A percentile compares a stretch with the other conserved stretches of the same genome.
Conservation (phyloP, 2,888 invertebrate species). For the Celastrina argiolus region DNA sequence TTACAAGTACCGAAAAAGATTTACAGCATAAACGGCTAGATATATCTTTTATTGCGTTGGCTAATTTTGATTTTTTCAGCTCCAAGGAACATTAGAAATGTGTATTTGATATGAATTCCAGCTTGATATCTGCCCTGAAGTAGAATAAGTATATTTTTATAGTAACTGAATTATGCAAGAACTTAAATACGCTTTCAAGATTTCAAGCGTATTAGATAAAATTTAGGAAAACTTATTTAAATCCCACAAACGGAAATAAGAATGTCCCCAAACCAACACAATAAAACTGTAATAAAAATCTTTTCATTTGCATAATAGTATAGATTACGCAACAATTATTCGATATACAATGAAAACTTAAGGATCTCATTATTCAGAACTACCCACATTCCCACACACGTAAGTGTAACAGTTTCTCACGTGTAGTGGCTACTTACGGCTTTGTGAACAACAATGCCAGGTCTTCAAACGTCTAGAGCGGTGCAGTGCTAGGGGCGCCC, state of each 20-base stretch:
- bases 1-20: too few relatives aligned
- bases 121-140: too few relatives aligned
- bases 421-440: constrained; percentile 48
- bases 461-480: constrained; percentile 49
- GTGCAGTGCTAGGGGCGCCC: constrained; percentile 51
- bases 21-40: too few relatives aligned
- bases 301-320: constrained; percentile 25
- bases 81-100: too few relatives aligned
- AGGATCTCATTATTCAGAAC: constrained; percentile 28
- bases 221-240: background rate
- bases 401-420: constrained; percentile 67
- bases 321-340: constrained; percentile 31
- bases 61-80: too few relatives aligned
- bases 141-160: too few relatives aligned
- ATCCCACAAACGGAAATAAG: background rate
- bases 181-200: too few relatives aligned
- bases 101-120: too few relatives aligned
- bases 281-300: background rate
- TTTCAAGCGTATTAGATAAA: too few relatives aligned
- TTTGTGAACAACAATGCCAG: constrained; percentile 62
- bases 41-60: too few relatives aligned
- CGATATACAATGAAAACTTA: constrained; percentile 26
- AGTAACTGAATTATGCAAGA: too few relatives aligned
- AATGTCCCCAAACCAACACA: background rate
- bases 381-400: constrained; percentile 65